Percentiles rank a stretch among this genome's conserved stretches.
These are phyloP conservation scores for Frankliniella intonsa DNA, from an alignment of 2,888 invertebrate species.

Conservation along the genomic window DNA sequence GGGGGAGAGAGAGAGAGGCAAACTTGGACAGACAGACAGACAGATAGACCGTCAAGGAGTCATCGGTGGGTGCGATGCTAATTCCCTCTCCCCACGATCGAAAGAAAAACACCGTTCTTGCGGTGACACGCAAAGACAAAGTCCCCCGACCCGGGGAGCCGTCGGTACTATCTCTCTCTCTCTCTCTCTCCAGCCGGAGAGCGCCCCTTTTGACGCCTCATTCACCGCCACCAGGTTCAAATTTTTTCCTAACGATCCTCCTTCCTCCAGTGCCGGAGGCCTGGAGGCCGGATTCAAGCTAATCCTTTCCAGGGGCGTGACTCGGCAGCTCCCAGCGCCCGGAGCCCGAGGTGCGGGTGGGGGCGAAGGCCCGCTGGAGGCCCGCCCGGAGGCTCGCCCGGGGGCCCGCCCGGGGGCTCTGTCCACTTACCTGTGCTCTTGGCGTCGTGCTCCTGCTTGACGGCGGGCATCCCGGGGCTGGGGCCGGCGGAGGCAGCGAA, in stretches of 20 bases:
- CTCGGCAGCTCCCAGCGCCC: neutral
- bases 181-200: neutral
- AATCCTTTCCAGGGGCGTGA: slow-evolving; percentile 8
- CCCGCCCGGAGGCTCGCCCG: neutral
- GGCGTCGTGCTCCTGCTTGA: slow-evolving; percentile 29
- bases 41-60: neutral
- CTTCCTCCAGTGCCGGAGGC: neutral
- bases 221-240: neutral
- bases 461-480: slow-evolving; percentile 47
- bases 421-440: slow-evolving; percentile 29
- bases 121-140: neutral
- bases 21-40: neutral
- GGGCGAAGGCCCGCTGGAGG: neutral
- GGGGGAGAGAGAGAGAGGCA: too few relatives aligned
- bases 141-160: too few relatives aligned
- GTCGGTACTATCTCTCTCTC: neutral
- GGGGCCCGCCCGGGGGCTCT: neutral
- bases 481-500: slow-evolving; percentile 48
- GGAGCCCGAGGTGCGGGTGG: neutral
- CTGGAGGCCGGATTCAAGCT: neutral
- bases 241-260: neutral
- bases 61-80: slow-evolving; percentile 2
- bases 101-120: too few relatives aligned
- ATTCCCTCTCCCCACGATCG: neutral
- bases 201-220: slow-evolving; percentile 4